Evolutionary conservation across 2,797 vertebrate species (phyloP), one percentile per base, ranked within the genome.

Genomic region (Leptatherina wallacei): DNA sequence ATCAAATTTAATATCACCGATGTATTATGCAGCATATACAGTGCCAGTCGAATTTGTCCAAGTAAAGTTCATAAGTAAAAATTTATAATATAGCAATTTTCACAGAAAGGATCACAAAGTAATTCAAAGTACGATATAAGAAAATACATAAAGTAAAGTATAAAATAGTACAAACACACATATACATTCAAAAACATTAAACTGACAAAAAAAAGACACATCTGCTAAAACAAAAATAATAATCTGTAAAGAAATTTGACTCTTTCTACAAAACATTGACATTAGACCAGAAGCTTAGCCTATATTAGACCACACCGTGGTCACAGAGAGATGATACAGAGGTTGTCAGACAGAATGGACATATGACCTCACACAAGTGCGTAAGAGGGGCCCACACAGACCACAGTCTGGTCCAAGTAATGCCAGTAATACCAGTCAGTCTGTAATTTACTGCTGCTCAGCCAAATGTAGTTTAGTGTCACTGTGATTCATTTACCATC

Each of bases 281-380:
- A 36, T 56, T 32, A n/a, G n/a, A 42, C 14, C 5, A 22, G 30
- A 38, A 44, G n/a, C 58, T 22, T 27, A 27, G 24, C 24, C 24
- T 27, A 27, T n/a, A 22, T 11, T 24, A 20, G 49, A 22, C 11
- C 49, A 11, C 10, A 36, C 18, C 20, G 36, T 66, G 29, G 64
- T 66, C 64, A 56, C 3, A 18, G 42, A 44, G 6, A 30, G 35
- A 40, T 65, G 63, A 57, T 35, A 27, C 24, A 35, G 54, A 30
- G 20, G 38, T 40, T 55, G 24, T 65, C 63, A 55, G 7, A 8
- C 24, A 29, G 6, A 16, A 30, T 55, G 51, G 24, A 2, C 18
- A 40, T 4, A 44, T 44, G 16, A 11, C 11, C 36, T 12, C 11
- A 38, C 36, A 38, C 36, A 38, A 38, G 36, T 38, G 12, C 36